Base-by-base conservation (phyloP, 1,140 invertebrate genomes). In the Drosophila oshimai region DNA sequence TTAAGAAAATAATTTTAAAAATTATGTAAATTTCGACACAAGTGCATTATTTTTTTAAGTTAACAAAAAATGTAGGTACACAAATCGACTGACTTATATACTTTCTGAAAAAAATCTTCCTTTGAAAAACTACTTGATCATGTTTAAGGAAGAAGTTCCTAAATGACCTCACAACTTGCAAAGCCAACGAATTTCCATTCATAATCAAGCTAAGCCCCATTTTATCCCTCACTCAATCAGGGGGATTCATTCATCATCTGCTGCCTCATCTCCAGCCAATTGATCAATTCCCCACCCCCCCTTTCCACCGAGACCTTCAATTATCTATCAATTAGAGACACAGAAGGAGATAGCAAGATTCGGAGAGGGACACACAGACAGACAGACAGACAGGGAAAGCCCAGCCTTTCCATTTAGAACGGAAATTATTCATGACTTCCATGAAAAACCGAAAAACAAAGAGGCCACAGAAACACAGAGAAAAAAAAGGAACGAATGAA, bases 371-470 rank as follows among this genome's bases (percentile, higher is more conserved):
- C n/a, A 29, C 64, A 65, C 28, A 60, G 42, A n/a, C n/a, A 45
- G 10, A 37, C 24, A 29, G 22, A 29, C 28, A 50, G 24, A 17
- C 34, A 49, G 7, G 4, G 12, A 72, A 58, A 26, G 39, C 44
- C 34, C 9, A 46, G 54, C 45, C 62, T 50, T 34, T 50, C 60
- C 62, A 67, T 50, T 65, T 50, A 13, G 53, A 87, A 73, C 75
- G 67, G 71, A 87, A 86, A 86, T 87, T 86, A 87, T 76, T 86
- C 80, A 86, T 86, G 72, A 70, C 39, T 87, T 80, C 80, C 57
- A 84, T 58, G 80, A 61, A 80, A 86, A 76, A 73, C 33, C 17
- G 50, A 54, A 70, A 54, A 45, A 55, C 26, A 74, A 47, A 60
- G 51, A 61, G 45, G 13, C 26, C 36, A 55, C 41, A 34, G 49